Evolutionary conservation across 2,888 invertebrate genomes (phyloP), one percentile per base, ranked within the genome.

Genomic region (Callyntrura guangdongensis): DNA sequence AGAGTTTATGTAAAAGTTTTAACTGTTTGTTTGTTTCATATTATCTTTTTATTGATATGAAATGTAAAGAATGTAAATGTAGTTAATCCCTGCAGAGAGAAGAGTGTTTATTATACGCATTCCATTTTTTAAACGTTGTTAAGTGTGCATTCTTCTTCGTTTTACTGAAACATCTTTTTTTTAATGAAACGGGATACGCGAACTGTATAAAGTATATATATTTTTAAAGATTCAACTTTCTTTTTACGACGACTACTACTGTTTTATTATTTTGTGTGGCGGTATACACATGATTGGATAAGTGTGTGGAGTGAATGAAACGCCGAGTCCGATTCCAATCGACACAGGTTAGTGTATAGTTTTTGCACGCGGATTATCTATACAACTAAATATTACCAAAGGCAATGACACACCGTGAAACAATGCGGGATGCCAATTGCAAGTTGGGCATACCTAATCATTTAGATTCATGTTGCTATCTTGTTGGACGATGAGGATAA

Each of bases 91-190:
- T 5, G n/a, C 53, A 77, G n/a, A 53, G 6, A 53, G 14, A 64
- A 25, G 20, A 36, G 45, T 61, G 20, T 81, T 25, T 14, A 56
- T n/a, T 49, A 17, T 61, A 61, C 61, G 45, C 81, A 81, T 81
- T 81, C 81, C 81, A 81, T 61, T 81, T 79, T 81, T 81, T 81
- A 61, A 81, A 81, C 36, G 59, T 81, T 81, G 81, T 59, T 81
- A 81, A 81, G 81, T 81, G 81, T 81, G 81, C 25, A 77, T 53
- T 53, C 77, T 49, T 77, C 49, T 74, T 36, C 36, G 36, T 74
- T 36, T 74, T 74, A 74, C 72, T 74, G 47, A 74, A 64, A 0
- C 20, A 47, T 14, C 36, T 64, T 64, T 74, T 74, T 74, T 36
- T 36, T n/a, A n/a, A 72, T 72, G 45, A 17, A 72, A 72, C 72